Evolutionary conservation across 2,113 vertebrate genomes (phyloP).

Genomic region (Catharus bicknelli): DNA sequence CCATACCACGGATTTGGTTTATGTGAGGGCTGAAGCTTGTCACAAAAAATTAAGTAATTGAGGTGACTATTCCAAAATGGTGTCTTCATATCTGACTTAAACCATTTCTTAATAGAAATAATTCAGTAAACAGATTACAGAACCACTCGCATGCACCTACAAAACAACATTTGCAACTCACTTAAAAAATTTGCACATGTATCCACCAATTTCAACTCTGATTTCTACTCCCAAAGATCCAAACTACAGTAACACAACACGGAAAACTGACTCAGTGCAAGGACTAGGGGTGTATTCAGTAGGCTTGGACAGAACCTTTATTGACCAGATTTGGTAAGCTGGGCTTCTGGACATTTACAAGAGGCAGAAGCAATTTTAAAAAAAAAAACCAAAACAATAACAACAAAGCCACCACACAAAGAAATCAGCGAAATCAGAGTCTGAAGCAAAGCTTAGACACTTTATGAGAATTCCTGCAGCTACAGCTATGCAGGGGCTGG

Average conservation of each 20-base stretch:
- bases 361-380: not conserved
- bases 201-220: not conserved
- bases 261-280: not conserved
- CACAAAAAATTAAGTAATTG: not conserved
- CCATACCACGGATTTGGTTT: not conserved
- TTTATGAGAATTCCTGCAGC: not conserved
- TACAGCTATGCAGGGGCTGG: not conserved
- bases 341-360: not conserved
- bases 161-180: not conserved
- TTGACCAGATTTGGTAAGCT: not conserved
- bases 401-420: too few relatives aligned
- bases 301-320: not conserved
- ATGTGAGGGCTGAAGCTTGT: not conserved
- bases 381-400: not conserved
- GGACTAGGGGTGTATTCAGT: not conserved
- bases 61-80: not conserved
- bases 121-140: not conserved
- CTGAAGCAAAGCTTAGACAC: not conserved
- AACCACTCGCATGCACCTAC: not conserved
- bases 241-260: not conserved
- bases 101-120: not conserved
- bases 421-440: not conserved
- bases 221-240: not conserved
- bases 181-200: fast-evolving
- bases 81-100: not conserved